Evolutionary conservation across 2,797 vertebrate genomes (phyloP), one percentile per base, ranked within the genome.

Genomic region (Epinephelus malabaricus): DNA sequence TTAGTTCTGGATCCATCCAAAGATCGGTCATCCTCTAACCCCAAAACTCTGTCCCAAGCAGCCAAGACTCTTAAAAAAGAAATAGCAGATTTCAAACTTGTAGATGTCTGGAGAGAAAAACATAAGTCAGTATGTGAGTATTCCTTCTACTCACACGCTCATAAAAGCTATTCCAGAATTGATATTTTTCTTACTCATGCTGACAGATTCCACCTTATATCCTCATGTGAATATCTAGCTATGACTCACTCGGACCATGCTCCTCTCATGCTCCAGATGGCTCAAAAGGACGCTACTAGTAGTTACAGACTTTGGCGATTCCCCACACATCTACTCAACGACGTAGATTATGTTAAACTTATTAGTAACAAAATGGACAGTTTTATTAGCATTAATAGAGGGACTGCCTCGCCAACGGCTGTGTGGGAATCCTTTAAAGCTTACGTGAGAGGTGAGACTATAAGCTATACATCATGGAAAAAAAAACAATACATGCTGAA

Each of bases 381-480:
- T 21, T 62, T 25, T 62, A 7, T 56, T 30, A 56, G 25, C 53
- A 56, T 56, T 56, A 56, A 56, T 1, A 45, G 2, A 45, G 60
- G 40, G 40, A 62, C 60, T 18, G 21, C 40, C 60, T 62, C 40
- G 2, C 40, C 40, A 25, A 25, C 14, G 1, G 1, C 3, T 62
- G 60, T 62, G 6, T 23, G 60, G 40, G 60, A 46, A 25, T 62
- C 60, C 40, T 62, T 23, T 30, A 62, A 45, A 21, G n/a, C 19
- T 9, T 62, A 23, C 8, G 12, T 62, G 40, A 45, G 14, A 25
- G 40, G 40, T 62, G 60, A 62, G 21, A 62, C 21, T 46, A 25
- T 62, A 62, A 45, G 13, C 6, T 62, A 25, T 46, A 1, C 14
- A 45, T 62, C n/a, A 45, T 46, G 13, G 40, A 30, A 58, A 58